Base-by-base conservation (phyloP, 2,888 invertebrate species). In the Aspidapion aeneum region DNA sequence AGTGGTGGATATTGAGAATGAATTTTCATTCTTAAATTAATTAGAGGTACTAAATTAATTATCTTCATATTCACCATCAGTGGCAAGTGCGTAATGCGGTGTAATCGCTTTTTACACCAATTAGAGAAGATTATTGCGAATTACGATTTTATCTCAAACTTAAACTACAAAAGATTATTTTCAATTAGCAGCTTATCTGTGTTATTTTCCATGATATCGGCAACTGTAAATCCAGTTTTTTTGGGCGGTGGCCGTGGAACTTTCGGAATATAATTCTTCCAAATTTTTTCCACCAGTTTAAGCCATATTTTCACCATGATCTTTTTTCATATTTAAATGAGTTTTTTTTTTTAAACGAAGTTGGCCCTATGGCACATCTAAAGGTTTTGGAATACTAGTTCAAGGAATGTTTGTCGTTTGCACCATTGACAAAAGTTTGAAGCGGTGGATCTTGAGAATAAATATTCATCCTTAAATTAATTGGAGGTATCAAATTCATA, bases 191-290 rank as follows among this genome's bases (percentile, higher is more conserved):
- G n/a, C n/a, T n/a, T n/a, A n/a, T n/a, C n/a, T n/a, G n/a, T n/a
- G n/a, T n/a, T n/a, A n/a, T n/a, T n/a, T n/a, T n/a, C 86, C 94
- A 94, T 93, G 71, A 94, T 93, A 72, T 94, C 94, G 75, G 93
- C 94, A 82, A 94, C 94, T 76, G 93, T 93, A 79, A 94, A 94
- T 18, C 94, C 94, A 75, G 92, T 91, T 74, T 90, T 90, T 70
- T 83, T 82, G 2, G 82, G 82, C 1, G 90, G 86, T 3, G 62
- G 65, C 0, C 85, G 82, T 54, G 85, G 85, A 64, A 85, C 85
- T 18, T 83, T 84, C 22, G 84, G 82, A n/a, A n/a, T 12, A 84
- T n/a, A n/a, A 85, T 51, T 63, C 65, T 1, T 51, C 18, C 21
- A 83, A 84, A 1, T 82, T 80, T n/a, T n/a, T n/a, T n/a, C n/a